Percentiles rank a stretch among this genome's conserved stretches.
Evolutionary conservation across 2,888 invertebrate genomes (phyloP).

Genomic region (Helleia helle): DNA sequence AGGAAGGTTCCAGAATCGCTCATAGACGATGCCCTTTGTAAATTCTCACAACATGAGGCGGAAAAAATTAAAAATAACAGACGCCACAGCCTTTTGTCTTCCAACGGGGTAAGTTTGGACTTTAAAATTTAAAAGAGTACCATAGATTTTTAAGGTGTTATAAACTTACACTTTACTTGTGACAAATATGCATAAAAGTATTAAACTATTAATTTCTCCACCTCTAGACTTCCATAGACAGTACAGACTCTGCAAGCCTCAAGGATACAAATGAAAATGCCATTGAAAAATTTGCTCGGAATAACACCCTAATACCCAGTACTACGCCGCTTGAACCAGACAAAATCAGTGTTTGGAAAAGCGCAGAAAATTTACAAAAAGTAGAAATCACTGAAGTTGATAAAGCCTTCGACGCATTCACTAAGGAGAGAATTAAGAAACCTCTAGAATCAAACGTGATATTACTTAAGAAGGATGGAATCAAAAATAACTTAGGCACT

Average conservation of each 20-base stretch:
- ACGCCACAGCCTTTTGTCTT: conserved; percentile 56
- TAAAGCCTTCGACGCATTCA: conserved; percentile 64
- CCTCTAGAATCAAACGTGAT: conserved; percentile 40
- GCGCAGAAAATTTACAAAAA: conserved; percentile 36
- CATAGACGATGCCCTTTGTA: conserved; percentile 91
- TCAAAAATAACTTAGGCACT: conserved; percentile 51
- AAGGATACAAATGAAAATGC: conserved; percentile 34
- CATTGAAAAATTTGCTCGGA: conserved; percentile 21
- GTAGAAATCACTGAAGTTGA: conserved; percentile 38
- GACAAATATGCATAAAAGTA: background rate
- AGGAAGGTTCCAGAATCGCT: conserved; percentile 90
- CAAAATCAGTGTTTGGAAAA: conserved; percentile 40
- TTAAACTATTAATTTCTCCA: conserved; percentile 5
- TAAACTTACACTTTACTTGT: too few relatives aligned
- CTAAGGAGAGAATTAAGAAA: conserved; percentile 54
- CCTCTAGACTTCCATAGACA: conserved; percentile 54
- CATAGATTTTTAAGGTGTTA: too few relatives aligned
- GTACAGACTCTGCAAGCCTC: conserved; percentile 45
- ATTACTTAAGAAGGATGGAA: conserved; percentile 38
- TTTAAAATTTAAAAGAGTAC: background rate
- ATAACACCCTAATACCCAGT: conserved; percentile 31
- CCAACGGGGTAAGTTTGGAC: conserved; percentile 43
- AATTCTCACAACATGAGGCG: conserved; percentile 85
- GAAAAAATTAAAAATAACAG: conserved; percentile 72
- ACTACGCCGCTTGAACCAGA: conserved; percentile 55